Percentiles rank a stretch among this genome's conserved stretches.
Evolutionary conservation across 2,888 invertebrate genomes (phyloP).

Genomic region (Boloria euphrosyne): DNA sequence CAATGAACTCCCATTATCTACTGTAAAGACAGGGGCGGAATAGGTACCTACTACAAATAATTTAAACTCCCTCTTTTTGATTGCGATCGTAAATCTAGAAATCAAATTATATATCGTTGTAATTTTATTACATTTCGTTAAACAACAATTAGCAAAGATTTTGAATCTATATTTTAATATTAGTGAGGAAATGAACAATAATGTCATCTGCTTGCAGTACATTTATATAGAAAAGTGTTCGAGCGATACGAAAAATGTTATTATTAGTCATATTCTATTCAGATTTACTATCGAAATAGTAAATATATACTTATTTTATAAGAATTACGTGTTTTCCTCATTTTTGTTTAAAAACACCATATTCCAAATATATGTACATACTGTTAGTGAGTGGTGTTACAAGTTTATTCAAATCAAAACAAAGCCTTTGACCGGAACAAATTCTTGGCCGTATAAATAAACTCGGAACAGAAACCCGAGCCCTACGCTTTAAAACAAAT

Average conservation of each 20-base stretch:
- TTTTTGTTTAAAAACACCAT: no score
- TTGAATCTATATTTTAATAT: no score
- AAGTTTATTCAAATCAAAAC: slow-evolving; percentile 37
- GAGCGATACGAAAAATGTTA: no score
- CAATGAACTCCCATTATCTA: slow-evolving; percentile 50
- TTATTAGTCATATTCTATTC: no score
- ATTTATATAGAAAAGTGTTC: no score
- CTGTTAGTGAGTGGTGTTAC: neutral
- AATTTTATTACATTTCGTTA: neutral
- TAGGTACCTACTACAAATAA: slow-evolving; percentile 67
- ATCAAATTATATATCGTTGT: slow-evolving; percentile 14
- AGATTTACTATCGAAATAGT: no score
- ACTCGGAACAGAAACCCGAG: slow-evolving; percentile 23
- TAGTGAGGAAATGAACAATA: no score
- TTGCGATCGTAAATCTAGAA: slow-evolving; percentile 60
- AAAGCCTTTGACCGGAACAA: slow-evolving; percentile 38
- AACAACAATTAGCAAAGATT: neutral
- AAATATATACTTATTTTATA: no score
- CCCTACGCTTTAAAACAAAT: slow-evolving; percentile 26
- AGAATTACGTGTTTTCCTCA: no score
- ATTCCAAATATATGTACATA: neutral
- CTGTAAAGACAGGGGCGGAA: slow-evolving; percentile 43
- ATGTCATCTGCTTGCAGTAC: no score
- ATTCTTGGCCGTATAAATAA: slow-evolving; percentile 31
- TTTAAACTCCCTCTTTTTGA: slow-evolving; percentile 56